Base-by-base conservation (phyloP, 1,140 invertebrate genomes). In the Copidosoma floridanum region DNA sequence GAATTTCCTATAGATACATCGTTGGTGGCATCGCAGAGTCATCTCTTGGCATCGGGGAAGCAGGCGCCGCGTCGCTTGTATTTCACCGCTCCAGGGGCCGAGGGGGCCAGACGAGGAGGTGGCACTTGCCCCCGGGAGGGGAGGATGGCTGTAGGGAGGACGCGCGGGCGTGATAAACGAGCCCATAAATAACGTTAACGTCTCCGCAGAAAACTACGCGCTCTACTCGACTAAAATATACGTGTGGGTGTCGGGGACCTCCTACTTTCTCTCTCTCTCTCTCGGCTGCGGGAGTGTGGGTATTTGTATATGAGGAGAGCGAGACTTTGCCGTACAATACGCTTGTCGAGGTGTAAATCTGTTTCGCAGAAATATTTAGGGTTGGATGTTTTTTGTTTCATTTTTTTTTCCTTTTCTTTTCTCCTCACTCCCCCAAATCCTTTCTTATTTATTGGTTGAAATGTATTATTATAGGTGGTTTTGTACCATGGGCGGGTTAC, bases 121-220 rank as follows among this genome's bases (percentile, higher is more conserved):
- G n/a, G n/a, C n/a, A n/a, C n/a, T n/a, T n/a, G n/a, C n/a, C 57
- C 68, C 62, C 57, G 68, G 55, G 68, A 65, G 68, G n/a, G n/a
- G n/a, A n/a, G n/a, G n/a, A n/a, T n/a, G n/a, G n/a, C 68, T 65
- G 65, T 63, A 72, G 68, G 71, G 72, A 73, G 69, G 51, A 61
- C 41, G 73, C 74, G 74, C 74, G 69, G 71, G 69, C 72, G 75
- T 77, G 76, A 78, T 78, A 78, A 78, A 78, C 72, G 76, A 77
- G 75, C 64, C 60, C 72, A 75, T 78, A 77, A 78, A 78, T 78
- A 78, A 78, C 71, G 68, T 71, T 75, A 77, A 77, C 74, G 74
- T 78, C 75, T 78, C 75, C 70, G 74, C 75, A 74, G 75, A 75
- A 77, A 74, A 75, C 73, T 74, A 70, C 71, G 32, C 35, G 50